Percentiles rank a stretch among this genome's conserved stretches.
These are phyloP conservation scores for Acleris cristana DNA, from an alignment of 2,888 invertebrate species.

Conservation along the genomic window DNA sequence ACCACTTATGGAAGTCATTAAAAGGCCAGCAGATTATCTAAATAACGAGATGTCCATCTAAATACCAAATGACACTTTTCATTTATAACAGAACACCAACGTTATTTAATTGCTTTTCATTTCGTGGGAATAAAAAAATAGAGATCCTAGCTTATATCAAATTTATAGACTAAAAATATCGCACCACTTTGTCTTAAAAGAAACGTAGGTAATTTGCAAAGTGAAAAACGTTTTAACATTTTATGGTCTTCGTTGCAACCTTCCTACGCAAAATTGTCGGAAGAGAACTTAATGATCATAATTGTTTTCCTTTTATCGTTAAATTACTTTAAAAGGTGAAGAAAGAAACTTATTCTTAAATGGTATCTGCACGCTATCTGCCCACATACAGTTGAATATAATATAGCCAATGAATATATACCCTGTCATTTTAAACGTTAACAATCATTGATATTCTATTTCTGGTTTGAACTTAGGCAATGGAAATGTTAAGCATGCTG, in stretches of 20 bases:
- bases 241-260: constrained; percentile 6
- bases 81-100: not conserved
- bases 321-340: constrained; percentile 24
- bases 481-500: too few species aligned
- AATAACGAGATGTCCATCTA: not conserved
- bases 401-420: not conserved
- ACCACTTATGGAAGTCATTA: constrained; percentile 7
- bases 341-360: constrained; percentile 18
- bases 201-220: constrained; percentile 10
- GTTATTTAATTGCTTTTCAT: too few species aligned
- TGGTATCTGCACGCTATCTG: constrained; percentile 16
- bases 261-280: constrained; percentile 12
- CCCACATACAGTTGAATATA: constrained; percentile 4
- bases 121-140: too few species aligned
- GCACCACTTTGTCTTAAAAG: not conserved
- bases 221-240: not conserved
- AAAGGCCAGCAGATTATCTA: not conserved
- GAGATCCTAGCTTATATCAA: too few species aligned
- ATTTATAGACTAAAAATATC: not conserved
- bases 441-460: too few species aligned
- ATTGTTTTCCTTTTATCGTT: constrained; percentile 25
- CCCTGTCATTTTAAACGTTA: not conserved
- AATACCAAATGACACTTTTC: not conserved
- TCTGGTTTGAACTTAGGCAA: too few species aligned
- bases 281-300: constrained; percentile 5